Evolutionary conservation across 2,888 invertebrate species (phyloP).

Genomic region (Lasioglossum calceatum): DNA sequence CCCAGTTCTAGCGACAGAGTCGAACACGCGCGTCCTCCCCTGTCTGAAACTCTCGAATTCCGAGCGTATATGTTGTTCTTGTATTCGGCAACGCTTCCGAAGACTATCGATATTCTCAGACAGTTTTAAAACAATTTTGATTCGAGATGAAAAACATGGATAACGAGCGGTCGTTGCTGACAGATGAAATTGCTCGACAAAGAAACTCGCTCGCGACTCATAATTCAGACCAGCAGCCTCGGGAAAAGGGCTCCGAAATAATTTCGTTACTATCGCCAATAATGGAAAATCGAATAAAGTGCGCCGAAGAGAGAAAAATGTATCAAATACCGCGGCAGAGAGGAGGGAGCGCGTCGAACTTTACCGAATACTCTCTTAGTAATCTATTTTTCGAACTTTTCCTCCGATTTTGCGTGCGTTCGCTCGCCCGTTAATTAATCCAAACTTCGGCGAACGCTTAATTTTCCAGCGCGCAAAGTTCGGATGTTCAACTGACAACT

Average conservation of each 20-base stretch:
- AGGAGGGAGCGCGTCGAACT: neutral
- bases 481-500: conserved; percentile 5
- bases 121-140: neutral
- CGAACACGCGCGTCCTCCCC: neutral
- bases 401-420: neutral
- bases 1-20: neutral
- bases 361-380: neutral
- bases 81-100: neutral
- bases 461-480: neutral
- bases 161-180: conserved; percentile 38
- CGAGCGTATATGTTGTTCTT: neutral
- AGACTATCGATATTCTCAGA: neutral
- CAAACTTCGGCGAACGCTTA: conserved; percentile 7
- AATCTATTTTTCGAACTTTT: conserved; percentile 12
- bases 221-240: neutral
- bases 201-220: no score
- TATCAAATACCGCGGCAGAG: neutral
- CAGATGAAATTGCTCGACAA: neutral
- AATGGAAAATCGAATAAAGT: neutral
- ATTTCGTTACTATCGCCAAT: conserved; percentile 12
- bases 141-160: conserved; percentile 35
- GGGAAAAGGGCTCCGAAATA: conserved; percentile 23
- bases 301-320: neutral
- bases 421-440: conserved; percentile 28
- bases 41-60: conserved; percentile 5